Conservation (phyloP, 2,888 invertebrate genomes). For the Noctua fimbriata region DNA sequence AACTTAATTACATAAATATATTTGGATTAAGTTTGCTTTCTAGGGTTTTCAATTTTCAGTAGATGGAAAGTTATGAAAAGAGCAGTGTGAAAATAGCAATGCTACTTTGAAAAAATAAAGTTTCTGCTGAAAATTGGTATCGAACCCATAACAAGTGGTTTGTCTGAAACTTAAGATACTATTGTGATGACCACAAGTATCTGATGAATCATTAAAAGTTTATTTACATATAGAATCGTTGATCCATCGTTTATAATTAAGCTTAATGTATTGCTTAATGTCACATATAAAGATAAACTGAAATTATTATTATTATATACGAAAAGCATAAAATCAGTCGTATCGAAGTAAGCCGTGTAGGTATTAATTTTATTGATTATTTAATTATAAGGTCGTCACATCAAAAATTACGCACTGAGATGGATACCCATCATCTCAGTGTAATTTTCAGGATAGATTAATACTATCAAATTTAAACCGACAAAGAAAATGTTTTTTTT, state of each 20-base stretch:
- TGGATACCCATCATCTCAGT: background rate
- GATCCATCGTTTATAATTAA: constrained; percentile 29
- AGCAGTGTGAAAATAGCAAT: background rate
- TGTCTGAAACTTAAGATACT: background rate
- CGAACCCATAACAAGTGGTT: background rate
- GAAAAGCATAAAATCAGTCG: constrained; percentile 11
- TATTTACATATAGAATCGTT: constrained; percentile 29
- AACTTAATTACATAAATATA: background rate
- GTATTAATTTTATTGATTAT: background rate
- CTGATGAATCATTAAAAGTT: constrained; percentile 21
- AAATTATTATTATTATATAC: constrained; percentile 19
- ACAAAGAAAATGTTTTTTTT: background rate
- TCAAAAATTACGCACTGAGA: background rate
- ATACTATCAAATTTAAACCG: background rate
- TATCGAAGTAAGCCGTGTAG: background rate
- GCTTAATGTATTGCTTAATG: constrained; percentile 24
- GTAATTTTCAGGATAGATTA: background rate
- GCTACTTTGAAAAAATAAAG: background rate
- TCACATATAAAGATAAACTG: constrained; percentile 12
- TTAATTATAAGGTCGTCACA: background rate
- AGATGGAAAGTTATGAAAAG: background rate
- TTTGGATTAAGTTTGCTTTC: background rate
- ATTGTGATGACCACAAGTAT: background rate
- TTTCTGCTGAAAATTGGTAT: too few species aligned
- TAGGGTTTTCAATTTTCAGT: background rate